Conservation (phyloP, 2,888 invertebrate genomes). For the Nemotelus pantherinus region DNA sequence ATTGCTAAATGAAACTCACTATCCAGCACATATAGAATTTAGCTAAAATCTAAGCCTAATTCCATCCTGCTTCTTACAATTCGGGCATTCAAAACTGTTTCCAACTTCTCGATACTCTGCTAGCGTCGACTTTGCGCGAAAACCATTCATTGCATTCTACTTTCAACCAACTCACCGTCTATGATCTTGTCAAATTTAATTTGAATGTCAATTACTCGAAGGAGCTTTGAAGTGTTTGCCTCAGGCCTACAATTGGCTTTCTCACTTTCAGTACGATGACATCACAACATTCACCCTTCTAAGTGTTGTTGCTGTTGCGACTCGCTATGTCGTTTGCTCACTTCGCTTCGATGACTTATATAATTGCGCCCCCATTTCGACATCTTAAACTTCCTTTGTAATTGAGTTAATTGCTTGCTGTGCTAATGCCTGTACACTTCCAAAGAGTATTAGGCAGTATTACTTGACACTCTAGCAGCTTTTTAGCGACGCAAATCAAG, state of each 20-base stretch:
- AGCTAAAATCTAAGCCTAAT: no score
- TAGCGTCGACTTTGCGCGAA: no score
- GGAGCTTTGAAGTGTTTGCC: conserved; percentile 39
- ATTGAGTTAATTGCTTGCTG: conserved; percentile 43
- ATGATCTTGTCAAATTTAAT: neutral
- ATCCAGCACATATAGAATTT: no score
- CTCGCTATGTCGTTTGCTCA: neutral
- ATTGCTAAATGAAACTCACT: no score
- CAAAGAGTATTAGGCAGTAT: conserved; percentile 32
- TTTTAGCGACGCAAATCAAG: conserved; percentile 15
- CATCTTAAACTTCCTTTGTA: neutral
- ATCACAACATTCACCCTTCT: neutral
- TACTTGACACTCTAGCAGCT: conserved; percentile 43
- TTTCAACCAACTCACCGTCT: no score
- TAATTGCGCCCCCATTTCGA: conserved; percentile 33
- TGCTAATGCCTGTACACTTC: conserved; percentile 34
- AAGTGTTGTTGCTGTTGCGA: neutral
- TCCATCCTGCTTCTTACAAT: no score
- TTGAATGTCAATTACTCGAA: conserved; percentile 34
- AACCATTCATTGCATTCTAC: no score
- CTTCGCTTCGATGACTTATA: neutral
- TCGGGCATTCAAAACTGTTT: no score
- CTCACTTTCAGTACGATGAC: neutral
- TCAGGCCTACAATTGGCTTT: conserved; percentile 11
- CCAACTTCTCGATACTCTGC: no score